Base-by-base conservation (phyloP, 2,888 invertebrate genomes). In the Watsonalla binaria region DNA sequence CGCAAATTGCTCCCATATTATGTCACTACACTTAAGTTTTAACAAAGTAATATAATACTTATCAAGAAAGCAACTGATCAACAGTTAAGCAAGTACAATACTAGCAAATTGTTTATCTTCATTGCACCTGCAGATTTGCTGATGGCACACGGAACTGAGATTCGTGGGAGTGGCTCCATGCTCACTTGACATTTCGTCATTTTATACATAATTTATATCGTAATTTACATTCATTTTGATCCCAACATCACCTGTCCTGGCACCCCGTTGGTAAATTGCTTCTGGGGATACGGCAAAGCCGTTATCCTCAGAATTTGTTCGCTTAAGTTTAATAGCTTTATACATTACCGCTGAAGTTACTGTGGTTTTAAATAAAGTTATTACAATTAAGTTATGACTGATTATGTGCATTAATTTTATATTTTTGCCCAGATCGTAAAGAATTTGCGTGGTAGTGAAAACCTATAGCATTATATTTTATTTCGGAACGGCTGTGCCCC, bases 101-200 rank as follows among this genome's bases (percentile, higher is more conserved):
- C 37, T 51, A 48, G n/a, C 45, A 45, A 50, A 51, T 53, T 52
- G 47, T 54, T 63, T 51, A 56, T 57, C 53, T 63, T 46, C 52
- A 53, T 35, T 59, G 66, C 82, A 82, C 82, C 80, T 82, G 82
- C 78, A 68, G 56, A 71, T 60, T 59, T 58, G 81, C 79, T 75
- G 74, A 80, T 58, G 14, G 33, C 7, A 35, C 46, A 42, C 51
- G 35, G 46, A 52, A 53, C 6, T 42, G 63, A 70, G 73, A 61
- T 62, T 54, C 74, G 77, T 78, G 78, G 57, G 77, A 78, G 55
- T 66, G 70, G 66, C 42, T 42, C 0, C 6, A 11, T 42, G 42
- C 42, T 11, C 11, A 11, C 42, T 42, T 42, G 42, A 42, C 42
- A 42, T 42, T 42, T 42, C 42, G 11, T 42, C 42, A 42, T 42